These are phyloP conservation scores for Thymelicus lineola DNA, from an alignment of 2,888 invertebrate species.

Conservation along the genomic window DNA sequence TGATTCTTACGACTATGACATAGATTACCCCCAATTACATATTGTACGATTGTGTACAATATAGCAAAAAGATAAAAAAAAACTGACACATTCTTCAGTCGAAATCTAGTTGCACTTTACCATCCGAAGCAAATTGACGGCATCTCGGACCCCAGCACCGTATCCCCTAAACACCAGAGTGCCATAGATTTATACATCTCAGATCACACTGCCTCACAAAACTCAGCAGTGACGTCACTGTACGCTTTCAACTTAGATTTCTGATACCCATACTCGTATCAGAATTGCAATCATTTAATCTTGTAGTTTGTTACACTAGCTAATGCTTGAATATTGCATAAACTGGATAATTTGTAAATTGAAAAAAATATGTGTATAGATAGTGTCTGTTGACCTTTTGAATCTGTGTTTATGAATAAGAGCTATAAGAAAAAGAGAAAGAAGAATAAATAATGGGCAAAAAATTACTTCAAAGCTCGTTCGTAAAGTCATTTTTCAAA, in stretches of 20 bases:
- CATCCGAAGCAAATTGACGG: constrained; percentile 55
- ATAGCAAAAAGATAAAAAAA: too few relatives aligned
- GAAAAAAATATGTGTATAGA: neutral
- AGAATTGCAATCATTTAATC: neutral
- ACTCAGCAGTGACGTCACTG: constrained; percentile 9
- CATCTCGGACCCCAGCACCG: constrained; percentile 51
- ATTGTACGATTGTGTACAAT: too few relatives aligned
- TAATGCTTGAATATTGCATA: neutral
- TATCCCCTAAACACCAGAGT: constrained; percentile 42
- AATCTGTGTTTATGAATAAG: neutral
- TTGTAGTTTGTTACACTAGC: constrained; percentile 5
- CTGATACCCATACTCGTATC: neutral
- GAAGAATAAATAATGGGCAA: too few relatives aligned
- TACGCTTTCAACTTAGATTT: constrained; percentile 1
- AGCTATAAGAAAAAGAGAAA: too few relatives aligned
- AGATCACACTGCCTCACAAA: constrained; percentile 22
- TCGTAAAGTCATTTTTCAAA: too few relatives aligned
- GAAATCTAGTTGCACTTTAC: constrained; percentile 29
- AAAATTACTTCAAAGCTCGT: too few relatives aligned
- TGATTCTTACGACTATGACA: too few relatives aligned
- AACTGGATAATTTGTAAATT: neutral
- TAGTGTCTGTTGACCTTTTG: neutral
- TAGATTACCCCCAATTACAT: too few relatives aligned
- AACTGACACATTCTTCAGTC: constrained; percentile 32
- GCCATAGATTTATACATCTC: constrained; percentile 22